Evolutionary conservation across 2,113 vertebrate genomes (phyloP).

Genomic region (Gymnogyps californianus): DNA sequence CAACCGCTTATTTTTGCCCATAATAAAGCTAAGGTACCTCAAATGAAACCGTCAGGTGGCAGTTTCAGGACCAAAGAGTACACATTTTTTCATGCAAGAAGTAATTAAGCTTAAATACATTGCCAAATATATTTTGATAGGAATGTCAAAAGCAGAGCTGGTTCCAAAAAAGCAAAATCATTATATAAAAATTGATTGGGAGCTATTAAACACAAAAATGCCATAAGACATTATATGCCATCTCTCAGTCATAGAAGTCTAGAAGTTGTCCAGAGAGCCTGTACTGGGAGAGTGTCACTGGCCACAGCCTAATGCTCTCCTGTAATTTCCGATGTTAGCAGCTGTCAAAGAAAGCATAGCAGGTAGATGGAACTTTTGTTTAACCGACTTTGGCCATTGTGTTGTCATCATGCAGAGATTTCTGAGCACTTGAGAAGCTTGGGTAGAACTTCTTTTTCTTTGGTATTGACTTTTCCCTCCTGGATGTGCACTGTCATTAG

Average conservation of each 20-base stretch:
- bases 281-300: neutral
- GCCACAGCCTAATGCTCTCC: neutral
- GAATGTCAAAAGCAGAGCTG: neutral
- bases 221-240: too few relatives aligned
- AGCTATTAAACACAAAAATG: neutral
- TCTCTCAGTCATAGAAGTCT: neutral
- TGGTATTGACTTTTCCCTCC: neutral
- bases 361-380: neutral
- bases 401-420: neutral
- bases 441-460: neutral
- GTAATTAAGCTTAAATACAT: neutral
- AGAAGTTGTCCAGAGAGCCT: neutral
- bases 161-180: neutral
- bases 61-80: neutral
- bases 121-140: neutral
- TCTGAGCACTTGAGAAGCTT: neutral
- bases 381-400: neutral
- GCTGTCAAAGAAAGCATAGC: neutral
- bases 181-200: neutral
- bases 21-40: neutral
- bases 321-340: neutral
- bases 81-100: neutral
- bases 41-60: neutral
- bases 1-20: neutral
- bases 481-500: neutral